These are phyloP conservation scores for Varanus salvator DNA, from an alignment of 2,113 vertebrate genomes.

Conservation along the genomic window DNA sequence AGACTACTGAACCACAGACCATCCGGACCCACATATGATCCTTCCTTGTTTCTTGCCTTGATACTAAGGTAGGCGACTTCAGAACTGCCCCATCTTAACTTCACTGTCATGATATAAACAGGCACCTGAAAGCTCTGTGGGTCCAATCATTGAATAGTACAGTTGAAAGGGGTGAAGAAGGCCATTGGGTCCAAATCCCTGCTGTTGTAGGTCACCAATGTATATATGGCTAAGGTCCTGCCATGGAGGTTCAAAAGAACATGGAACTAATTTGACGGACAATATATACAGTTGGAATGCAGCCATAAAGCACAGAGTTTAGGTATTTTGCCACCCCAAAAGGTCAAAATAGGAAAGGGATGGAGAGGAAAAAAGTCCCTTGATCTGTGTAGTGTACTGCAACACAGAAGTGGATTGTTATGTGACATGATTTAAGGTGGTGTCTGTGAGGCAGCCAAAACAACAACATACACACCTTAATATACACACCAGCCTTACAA, in stretches of 20 bases:
- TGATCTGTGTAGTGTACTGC: neutral
- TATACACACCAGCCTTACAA: too few relatives aligned
- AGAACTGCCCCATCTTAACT: neutral
- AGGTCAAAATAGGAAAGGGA: neutral
- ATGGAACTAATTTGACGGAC: neutral
- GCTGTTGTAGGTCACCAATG: too few relatives aligned
- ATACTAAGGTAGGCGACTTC: neutral
- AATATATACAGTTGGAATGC: neutral
- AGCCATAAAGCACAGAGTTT: neutral
- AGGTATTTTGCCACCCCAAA: neutral
- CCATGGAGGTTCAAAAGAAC: neutral
- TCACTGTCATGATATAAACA: neutral
- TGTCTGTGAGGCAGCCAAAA: neutral
- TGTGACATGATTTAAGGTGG: conserved; percentile 14
- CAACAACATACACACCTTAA: neutral
- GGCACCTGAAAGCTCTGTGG: neutral
- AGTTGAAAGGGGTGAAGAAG: too few relatives aligned
- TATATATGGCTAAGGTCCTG: neutral
- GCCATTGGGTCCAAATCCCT: too few relatives aligned
- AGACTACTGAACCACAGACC: too few relatives aligned
- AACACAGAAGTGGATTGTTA: neutral
- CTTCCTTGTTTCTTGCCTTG: neutral
- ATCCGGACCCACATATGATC: neutral
- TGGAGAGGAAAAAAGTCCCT: neutral
- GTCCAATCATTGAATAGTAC: too few relatives aligned